Conservation (phyloP, 2,888 invertebrate species). For the Junonia oenone region DNA sequence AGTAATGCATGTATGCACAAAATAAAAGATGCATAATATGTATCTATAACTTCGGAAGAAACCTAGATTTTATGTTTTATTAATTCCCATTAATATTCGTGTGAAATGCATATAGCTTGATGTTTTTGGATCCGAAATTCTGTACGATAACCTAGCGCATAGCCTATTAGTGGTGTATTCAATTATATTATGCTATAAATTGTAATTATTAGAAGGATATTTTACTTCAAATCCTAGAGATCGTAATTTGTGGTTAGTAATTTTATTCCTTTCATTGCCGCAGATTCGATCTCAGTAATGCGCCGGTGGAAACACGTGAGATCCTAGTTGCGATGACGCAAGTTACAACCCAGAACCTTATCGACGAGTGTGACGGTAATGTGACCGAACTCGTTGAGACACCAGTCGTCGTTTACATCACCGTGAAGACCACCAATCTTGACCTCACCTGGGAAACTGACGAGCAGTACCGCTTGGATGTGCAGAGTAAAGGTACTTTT, state of each 20-base stretch:
- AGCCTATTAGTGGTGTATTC: too few relatives aligned
- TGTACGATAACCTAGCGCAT: too few relatives aligned
- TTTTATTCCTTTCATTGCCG: neutral
- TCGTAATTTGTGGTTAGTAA: neutral
- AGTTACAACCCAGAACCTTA: conserved; percentile 76
- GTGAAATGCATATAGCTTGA: too few relatives aligned
- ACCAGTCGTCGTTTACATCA: conserved; percentile 78
- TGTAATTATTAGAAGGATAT: neutral
- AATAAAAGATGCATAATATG: too few relatives aligned
- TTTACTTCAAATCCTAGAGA: neutral
- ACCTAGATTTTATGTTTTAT: too few relatives aligned
- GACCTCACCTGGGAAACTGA: conserved; percentile 83
- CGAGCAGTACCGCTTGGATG: conserved; percentile 83
- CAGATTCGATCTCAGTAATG: conserved; percentile 75
- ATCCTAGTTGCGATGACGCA: conserved; percentile 77
- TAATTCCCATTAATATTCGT: too few relatives aligned
- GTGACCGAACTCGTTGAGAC: conserved; percentile 63
- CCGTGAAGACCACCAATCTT: conserved; percentile 66
- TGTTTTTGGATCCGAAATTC: too few relatives aligned
- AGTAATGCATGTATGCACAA: too few relatives aligned
- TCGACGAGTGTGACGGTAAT: conserved; percentile 78
- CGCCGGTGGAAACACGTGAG: conserved; percentile 62
- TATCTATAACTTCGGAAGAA: too few relatives aligned
- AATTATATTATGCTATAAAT: too few relatives aligned
- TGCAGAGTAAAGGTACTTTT: conserved; percentile 80